Evolutionary conservation across 2,888 invertebrate species (phyloP).

Genomic region (Orthosia gracilis): DNA sequence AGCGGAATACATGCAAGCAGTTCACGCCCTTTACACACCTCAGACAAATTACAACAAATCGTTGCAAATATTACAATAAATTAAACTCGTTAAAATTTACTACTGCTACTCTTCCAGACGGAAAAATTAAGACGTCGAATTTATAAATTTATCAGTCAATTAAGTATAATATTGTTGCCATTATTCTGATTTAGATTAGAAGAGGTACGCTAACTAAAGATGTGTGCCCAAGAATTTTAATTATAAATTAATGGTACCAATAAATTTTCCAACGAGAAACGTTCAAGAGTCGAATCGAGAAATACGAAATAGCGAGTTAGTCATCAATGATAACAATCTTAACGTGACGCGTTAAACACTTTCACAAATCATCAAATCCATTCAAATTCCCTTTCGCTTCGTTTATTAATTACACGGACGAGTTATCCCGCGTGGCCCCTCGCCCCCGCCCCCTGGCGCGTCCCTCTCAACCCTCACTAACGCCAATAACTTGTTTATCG

Average conservation of each 20-base stretch:
- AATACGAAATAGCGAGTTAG: constrained; percentile 45
- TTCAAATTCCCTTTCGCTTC: constrained; percentile 81
- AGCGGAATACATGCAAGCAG: constrained; percentile 74
- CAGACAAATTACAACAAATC: constrained; percentile 41
- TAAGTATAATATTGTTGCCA: constrained; percentile 47
- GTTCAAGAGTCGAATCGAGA: constrained; percentile 12
- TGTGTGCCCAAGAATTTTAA: constrained; percentile 49
- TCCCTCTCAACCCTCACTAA: constrained; percentile 74
- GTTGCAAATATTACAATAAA: constrained; percentile 21
- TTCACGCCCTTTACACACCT: constrained; percentile 52
- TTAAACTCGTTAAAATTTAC: constrained; percentile 15
- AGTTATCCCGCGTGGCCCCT: constrained; percentile 68
- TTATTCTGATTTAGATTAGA: constrained; percentile 39
- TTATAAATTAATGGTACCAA: constrained; percentile 50
- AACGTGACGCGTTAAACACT: constrained; percentile 70
- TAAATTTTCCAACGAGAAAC: constrained; percentile 40
- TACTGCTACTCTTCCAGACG: constrained; percentile 5
- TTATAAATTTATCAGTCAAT: constrained; percentile 34
- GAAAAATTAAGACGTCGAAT: constrained; percentile 12
- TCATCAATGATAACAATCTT: constrained; percentile 60
- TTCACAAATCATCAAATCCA: constrained; percentile 82
- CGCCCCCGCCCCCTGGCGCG: constrained; percentile 48
- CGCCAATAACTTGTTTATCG: constrained; percentile 88
- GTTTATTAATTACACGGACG: constrained; percentile 87
- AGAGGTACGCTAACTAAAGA: constrained; percentile 30